A percentile compares a stretch with the other conserved stretches of the same genome.
phyloP scores from a whole-genome alignment of 2,888 invertebrate species.

The Tyria jacobaeae region DNA sequence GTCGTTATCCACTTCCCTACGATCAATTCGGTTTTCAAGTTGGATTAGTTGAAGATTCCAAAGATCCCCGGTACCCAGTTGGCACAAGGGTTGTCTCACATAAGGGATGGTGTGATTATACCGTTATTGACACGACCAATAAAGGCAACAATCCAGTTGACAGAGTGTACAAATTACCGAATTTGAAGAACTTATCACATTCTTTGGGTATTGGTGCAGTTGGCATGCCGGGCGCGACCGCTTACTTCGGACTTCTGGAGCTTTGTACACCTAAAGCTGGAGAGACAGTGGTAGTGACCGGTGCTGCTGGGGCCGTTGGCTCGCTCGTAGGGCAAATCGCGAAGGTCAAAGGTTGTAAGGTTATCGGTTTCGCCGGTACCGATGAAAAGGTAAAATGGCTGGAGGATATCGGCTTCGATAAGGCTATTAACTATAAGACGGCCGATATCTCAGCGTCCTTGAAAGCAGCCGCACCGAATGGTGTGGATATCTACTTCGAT shows the following conservation, averaged over 20 bases:
- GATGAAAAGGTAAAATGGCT: constrained; percentile 91
- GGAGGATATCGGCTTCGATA: constrained; percentile 89
- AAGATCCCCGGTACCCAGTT: constrained; percentile 86
- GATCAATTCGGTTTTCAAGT: constrained; percentile 55
- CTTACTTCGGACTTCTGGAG: constrained; percentile 89
- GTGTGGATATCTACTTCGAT: constrained; percentile 91
- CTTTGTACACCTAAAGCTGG: background rate
- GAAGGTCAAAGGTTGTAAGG: constrained; percentile 87
- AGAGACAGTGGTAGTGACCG: constrained; percentile 61
- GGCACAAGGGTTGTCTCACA: constrained; percentile 87
- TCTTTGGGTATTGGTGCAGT: constrained; percentile 88
- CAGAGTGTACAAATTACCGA: constrained; percentile 76
- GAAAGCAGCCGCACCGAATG: constrained; percentile 78
- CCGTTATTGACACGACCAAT: constrained; percentile 54
- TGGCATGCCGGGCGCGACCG: constrained; percentile 91
- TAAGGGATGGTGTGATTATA: constrained; percentile 86
- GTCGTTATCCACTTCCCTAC: constrained; percentile 35
- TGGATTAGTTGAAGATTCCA: constrained; percentile 76
- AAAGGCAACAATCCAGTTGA: constrained; percentile 30
- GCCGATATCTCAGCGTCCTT: constrained; percentile 83
- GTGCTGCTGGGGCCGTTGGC: constrained; percentile 92
- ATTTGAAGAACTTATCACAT: constrained; percentile 80
- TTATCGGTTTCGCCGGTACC: constrained; percentile 91
- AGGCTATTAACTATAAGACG: constrained; percentile 91
- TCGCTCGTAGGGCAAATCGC: constrained; percentile 91